Conservation (phyloP, 53 echinoderm and acorn worm genomes). For the Actinopyga echinites region DNA sequence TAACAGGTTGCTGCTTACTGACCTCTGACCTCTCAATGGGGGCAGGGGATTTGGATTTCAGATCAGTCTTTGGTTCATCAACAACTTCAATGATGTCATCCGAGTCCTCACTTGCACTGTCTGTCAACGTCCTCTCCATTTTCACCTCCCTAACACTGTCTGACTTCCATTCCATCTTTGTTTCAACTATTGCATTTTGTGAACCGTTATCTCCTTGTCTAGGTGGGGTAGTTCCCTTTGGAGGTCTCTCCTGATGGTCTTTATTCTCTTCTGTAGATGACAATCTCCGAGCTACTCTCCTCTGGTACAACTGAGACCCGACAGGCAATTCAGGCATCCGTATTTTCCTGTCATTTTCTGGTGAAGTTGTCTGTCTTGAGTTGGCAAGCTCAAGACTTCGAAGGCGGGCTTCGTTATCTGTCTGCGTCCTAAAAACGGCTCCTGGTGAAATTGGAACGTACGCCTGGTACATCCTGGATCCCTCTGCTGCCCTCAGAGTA, state of each 20-base stretch:
- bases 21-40: background rate
- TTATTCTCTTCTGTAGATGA: constrained; percentile 26
- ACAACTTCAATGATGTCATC: constrained; percentile 41
- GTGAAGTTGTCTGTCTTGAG: constrained; percentile 9
- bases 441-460: constrained; percentile 74
- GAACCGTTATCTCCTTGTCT: background rate
- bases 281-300: constrained; percentile 72
- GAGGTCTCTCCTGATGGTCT: background rate
- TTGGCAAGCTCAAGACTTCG: constrained; percentile 70
- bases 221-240: constrained; percentile 4
- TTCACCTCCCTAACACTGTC: background rate
- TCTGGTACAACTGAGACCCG: constrained; percentile 81
- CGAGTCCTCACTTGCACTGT: constrained; percentile 35
- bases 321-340: constrained; percentile 87
- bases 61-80: constrained; percentile 49
- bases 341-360: constrained; percentile 67
- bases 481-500: constrained; percentile 75
- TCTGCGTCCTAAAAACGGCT: constrained; percentile 82
- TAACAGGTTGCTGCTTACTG: constrained; percentile 36
- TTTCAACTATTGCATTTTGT: background rate
- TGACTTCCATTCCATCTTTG: background rate
- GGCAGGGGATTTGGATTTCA: background rate
- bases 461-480: constrained; percentile 60
- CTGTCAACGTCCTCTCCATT: background rate
- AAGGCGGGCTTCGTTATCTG: constrained; percentile 81